Base-by-base conservation (phyloP, 2,888 invertebrate genomes). In the Cheilosia pagana region DNA sequence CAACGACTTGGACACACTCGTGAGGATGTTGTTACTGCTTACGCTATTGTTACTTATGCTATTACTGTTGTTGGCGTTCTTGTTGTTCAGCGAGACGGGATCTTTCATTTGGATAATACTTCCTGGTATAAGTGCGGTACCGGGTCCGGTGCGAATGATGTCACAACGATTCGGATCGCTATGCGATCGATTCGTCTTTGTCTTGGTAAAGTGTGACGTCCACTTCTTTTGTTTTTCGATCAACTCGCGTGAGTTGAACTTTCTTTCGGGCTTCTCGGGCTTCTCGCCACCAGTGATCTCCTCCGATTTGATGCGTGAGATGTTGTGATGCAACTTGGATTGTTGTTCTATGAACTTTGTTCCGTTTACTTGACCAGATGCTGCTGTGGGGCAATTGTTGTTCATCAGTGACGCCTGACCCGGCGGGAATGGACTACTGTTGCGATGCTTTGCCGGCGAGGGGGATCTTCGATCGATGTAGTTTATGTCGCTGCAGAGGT, bases 221-320 rank as follows among this genome's bases (percentile, higher is more conserved):
- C 97, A 98, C 92, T 97, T 98, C 90, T 95, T 95, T 90, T 97
- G 97, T 89, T 97, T 96, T 92, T 97, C 97, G 87, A 97, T 97
- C 71, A 97, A 93, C 91, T 97, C 97, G 87, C 96, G 95, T 85
- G 96, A 96, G 89, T 95, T 95, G 88, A 96, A 95, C 89, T 96
- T 95, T 72, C 96, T 93, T 90, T 97, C 97, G 3, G 96, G 96
- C 91, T 96, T 96, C 89, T 96, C 96, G 0, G 96, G 96, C 90
- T 96, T 96, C 65, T 94, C 94, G 19, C 43, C 86, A 14, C 70
- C 62, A 10, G 62, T 4, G 92, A 91, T 87, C 86, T 94, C 93
- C 76, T 93, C 93, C 14, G 94, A 94, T 88, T 94, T 93, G 78
- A 94, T 93, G 86, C 94, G 93, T 6, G 94, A 94, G 87, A 94